Evolutionary conservation across 2,888 invertebrate species (phyloP).

Genomic region (Trisateles emortualis): DNA sequence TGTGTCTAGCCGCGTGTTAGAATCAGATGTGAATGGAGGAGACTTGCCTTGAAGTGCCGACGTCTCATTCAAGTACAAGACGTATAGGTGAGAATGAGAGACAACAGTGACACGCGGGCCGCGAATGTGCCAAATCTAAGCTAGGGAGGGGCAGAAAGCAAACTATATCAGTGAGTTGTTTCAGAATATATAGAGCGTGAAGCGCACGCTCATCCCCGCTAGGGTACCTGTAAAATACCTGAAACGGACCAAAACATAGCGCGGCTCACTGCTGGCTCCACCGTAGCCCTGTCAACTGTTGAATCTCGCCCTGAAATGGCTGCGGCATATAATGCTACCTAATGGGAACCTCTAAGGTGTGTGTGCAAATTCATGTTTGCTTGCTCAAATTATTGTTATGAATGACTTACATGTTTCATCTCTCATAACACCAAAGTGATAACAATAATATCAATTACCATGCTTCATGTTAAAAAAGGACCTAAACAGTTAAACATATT

Average conservation of each 20-base stretch:
- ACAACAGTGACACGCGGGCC: constrained; percentile 88
- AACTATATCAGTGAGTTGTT: constrained; percentile 86
- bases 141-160: constrained; percentile 88
- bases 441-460: constrained; percentile 34
- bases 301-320: constrained; percentile 85
- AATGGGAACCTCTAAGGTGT: constrained; percentile 67
- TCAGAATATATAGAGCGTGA: constrained; percentile 75
- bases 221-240: constrained; percentile 84
- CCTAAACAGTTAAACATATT: constrained; percentile 42
- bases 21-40: constrained; percentile 82
- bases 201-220: constrained; percentile 76
- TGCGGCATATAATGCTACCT: constrained; percentile 69
- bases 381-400: constrained; percentile 40
- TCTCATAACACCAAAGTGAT: constrained; percentile 41
- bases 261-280: constrained; percentile 83
- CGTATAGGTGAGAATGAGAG: constrained; percentile 87
- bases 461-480: constrained; percentile 39
- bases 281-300: constrained; percentile 86
- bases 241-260: constrained; percentile 82
- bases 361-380: constrained; percentile 34
- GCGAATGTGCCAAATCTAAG: constrained; percentile 87
- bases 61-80: constrained; percentile 87
- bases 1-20: constrained; percentile 82
- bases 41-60: constrained; percentile 86
- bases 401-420: constrained; percentile 46